Percentiles rank a stretch among this genome's conserved stretches.
These are phyloP conservation scores for Hydrozoanthus tunicans DNA, from an alignment of 64 coral and sea anemone genomes.

Conservation along the genomic window DNA sequence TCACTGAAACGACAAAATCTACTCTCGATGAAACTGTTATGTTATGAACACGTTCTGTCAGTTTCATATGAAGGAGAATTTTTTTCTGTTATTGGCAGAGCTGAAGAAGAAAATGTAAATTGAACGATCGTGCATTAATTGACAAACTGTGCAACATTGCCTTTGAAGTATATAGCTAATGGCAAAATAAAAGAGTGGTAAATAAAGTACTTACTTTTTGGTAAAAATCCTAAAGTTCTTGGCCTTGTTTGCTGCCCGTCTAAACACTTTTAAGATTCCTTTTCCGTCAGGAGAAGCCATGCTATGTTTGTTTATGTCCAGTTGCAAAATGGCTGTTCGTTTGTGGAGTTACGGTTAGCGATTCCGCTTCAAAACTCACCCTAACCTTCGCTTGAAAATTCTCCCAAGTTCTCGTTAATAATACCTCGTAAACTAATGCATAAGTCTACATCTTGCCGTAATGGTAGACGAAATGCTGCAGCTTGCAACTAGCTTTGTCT, in stretches of 20 bases:
- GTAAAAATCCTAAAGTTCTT: slow-evolving; percentile 55
- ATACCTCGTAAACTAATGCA: not conserved
- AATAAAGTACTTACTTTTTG: slow-evolving; percentile 37
- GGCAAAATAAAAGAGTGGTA: not conserved
- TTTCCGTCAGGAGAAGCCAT: slow-evolving; percentile 54
- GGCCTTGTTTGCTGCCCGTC: slow-evolving; percentile 45
- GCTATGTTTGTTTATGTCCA: slow-evolving; percentile 4
- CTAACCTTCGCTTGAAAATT: too few species aligned
- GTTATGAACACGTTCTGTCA: slow-evolving; percentile 15
- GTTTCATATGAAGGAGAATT: slow-evolving; percentile 9
- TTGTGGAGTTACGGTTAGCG: slow-evolving; percentile 7
- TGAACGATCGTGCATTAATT: not conserved
- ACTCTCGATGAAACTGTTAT: not conserved
- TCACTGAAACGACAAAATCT: not conserved
- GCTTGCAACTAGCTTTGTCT: not conserved
- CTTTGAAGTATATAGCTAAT: not conserved
- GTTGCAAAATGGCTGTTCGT: not conserved
- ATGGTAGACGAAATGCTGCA: not conserved
- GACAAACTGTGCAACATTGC: not conserved
- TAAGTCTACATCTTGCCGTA: not conserved
- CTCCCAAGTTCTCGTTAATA: not conserved
- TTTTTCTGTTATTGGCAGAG: not conserved
- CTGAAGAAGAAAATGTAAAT: slow-evolving; percentile 33
- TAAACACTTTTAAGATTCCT: slow-evolving; percentile 39
- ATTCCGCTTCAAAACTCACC: slow-evolving; percentile 13